Evolutionary conservation across 2,888 invertebrate genomes (phyloP).

Genomic region (Lutraria lutraria): DNA sequence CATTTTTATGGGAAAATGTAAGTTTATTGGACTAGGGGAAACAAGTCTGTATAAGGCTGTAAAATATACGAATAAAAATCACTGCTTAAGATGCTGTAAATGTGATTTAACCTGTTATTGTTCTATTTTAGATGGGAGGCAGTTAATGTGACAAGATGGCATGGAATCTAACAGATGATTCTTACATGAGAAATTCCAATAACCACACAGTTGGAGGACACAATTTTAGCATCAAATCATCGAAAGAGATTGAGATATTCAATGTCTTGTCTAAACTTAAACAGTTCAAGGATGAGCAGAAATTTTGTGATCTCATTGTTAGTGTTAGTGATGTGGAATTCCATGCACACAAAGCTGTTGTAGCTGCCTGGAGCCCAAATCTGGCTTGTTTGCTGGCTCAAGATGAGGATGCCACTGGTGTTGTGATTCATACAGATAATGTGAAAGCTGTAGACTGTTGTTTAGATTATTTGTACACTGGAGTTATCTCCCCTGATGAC

Average conservation of each 20-base stretch:
- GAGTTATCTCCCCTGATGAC: slow-evolving; percentile 89
- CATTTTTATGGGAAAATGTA: no score
- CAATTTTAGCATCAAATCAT: slow-evolving; percentile 13
- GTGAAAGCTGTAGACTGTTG: slow-evolving; percentile 88
- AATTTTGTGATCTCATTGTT: slow-evolving; percentile 89
- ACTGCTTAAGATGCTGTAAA: no score
- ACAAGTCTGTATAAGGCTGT: no score
- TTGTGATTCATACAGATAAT: slow-evolving; percentile 82
- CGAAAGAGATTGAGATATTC: slow-evolving; percentile 22
- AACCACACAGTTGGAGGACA: slow-evolving; percentile 1
- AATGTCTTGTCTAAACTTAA: slow-evolving; percentile 60
- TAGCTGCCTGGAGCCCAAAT: slow-evolving; percentile 90
- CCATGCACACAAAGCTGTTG: slow-evolving; percentile 89
- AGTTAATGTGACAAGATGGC: slow-evolving; percentile 20
- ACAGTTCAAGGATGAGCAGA: slow-evolving; percentile 87
- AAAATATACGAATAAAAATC: no score
- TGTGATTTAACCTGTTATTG: no score
- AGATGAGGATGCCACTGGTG: not conserved
- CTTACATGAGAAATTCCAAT: not conserved
- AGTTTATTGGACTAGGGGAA: no score
- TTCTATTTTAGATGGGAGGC: no score
- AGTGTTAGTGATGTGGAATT: slow-evolving; percentile 89
- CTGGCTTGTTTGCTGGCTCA: slow-evolving; percentile 84
- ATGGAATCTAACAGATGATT: slow-evolving; percentile 40
- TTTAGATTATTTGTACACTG: slow-evolving; percentile 90